These are phyloP conservation scores for Lasioglossum lativentre DNA, from an alignment of 2,888 invertebrate species.

Conservation along the genomic window DNA sequence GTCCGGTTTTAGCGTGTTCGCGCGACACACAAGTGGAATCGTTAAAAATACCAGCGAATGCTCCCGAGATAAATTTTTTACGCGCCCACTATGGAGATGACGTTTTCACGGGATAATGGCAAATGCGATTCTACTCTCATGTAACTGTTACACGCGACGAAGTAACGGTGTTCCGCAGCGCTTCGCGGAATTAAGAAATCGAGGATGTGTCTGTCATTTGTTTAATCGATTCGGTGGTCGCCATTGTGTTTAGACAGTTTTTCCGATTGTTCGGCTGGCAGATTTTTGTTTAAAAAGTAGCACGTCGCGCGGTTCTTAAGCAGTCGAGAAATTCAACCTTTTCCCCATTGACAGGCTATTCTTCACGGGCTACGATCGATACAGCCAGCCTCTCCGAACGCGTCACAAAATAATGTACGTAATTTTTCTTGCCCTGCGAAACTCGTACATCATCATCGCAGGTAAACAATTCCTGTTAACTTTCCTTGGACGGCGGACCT, in stretches of 20 bases:
- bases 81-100: not conserved
- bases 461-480: too few species aligned
- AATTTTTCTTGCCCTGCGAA: too few species aligned
- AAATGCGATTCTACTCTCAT: not conserved
- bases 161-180: not conserved
- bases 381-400: too few species aligned
- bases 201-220: not conserved
- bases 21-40: not conserved
- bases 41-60: not conserved
- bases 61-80: not conserved
- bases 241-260: not conserved
- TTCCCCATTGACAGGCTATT: not conserved
- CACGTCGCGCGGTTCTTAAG: not conserved
- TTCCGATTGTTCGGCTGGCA: not conserved
- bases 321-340: not conserved
- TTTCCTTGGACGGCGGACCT: too few species aligned
- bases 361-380: not conserved
- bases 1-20: not conserved
- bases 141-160: not conserved
- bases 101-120: not conserved
- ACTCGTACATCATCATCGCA: too few species aligned
- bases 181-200: not conserved
- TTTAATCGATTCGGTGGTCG: not conserved
- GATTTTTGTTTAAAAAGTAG: not conserved
- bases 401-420: too few species aligned